Base-by-base conservation (phyloP, 2,797 vertebrate genomes). In the Synanceia verrucosa region DNA sequence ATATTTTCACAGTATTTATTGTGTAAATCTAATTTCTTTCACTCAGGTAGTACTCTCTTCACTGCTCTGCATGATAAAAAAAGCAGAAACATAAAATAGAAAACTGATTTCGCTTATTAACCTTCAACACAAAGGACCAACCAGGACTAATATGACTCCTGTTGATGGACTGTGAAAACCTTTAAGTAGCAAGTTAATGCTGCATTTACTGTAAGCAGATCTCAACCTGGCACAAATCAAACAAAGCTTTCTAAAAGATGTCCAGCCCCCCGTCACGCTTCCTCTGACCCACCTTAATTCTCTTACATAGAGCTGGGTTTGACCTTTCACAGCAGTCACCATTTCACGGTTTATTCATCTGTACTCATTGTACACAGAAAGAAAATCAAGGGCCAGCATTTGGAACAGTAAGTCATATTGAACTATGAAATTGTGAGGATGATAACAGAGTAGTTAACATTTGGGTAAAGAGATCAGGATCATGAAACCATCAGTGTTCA, bases 291-390 rank as follows among this genome's bases (percentile, higher is more conserved):
- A 29, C 33, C 55, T 66, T 21, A 31, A 28, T 50, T 73, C 47
- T 23, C 21, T 52, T 14, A 70, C 61, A 65, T 68, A 55, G 56
- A 52, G 52, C 62, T 52, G 10, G 70, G 19, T 66, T 62, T 79
- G 72, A 86, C 72, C 82, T 81, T 84, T 84, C 39, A 28, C 63
- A 70, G 67, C 65, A 51, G 57, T 33, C 23, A 47, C 39, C 72
- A 71, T 87, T 85, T 82, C 74, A 80, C 0, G 1, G 24, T 79
- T 53, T 41, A 51, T 60, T 62, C 24, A 71, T 70, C 61, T 48
- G 46, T 23, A 43, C 24, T 31, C 4, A 47, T 29, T 55, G 43
- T 56, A 67, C 47, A 65, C 50, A 71, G 65, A 75, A 65, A 73
- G 37, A 69, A 65, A 60, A 82, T 59, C 57, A 64, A 36, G 9